Conservation (phyloP, 1,140 invertebrate genomes). For the Listronotus oregonensis region DNA sequence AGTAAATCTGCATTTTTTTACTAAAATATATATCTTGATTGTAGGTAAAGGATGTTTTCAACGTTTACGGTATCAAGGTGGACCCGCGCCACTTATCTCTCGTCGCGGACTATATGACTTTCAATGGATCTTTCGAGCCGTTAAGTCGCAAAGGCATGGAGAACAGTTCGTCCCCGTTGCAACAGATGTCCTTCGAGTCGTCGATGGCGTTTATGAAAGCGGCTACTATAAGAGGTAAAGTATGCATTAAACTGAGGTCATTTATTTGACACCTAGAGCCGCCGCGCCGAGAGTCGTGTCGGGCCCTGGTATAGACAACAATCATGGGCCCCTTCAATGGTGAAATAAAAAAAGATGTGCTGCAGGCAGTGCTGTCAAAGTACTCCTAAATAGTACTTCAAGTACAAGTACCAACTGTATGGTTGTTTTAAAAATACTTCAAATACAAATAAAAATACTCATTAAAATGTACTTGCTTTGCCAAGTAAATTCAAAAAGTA, state of each 20-base stretch:
- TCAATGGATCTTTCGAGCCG: constrained; percentile 85
- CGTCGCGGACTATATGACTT: constrained; percentile 98
- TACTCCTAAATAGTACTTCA: too few species aligned
- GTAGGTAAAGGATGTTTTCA: constrained; percentile 85
- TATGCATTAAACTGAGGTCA: constrained; percentile 22
- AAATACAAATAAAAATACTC: too few species aligned
- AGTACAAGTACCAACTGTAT: too few species aligned
- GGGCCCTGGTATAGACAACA: too few species aligned
- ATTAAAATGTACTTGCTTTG: too few species aligned
- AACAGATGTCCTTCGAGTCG: constrained; percentile 98
- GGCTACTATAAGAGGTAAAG: constrained; percentile 72
- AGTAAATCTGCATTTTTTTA: neutral
- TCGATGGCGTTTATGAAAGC: constrained; percentile 85
- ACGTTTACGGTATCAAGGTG: constrained; percentile 94
- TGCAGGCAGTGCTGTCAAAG: too few species aligned
- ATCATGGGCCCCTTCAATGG: too few species aligned
- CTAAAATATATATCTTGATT: constrained; percentile 13
- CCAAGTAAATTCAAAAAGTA: too few species aligned
- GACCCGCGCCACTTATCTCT: constrained; percentile 91
- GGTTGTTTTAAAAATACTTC: too few species aligned
- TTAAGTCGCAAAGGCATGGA: constrained; percentile 91
- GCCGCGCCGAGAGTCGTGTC: too few species aligned
- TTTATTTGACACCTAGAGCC: too few species aligned
- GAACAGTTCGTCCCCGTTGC: constrained; percentile 85
- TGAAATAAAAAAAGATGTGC: too few species aligned